Base-by-base conservation (phyloP, 2,797 vertebrate genomes). In the Darevskia mixta region DNA sequence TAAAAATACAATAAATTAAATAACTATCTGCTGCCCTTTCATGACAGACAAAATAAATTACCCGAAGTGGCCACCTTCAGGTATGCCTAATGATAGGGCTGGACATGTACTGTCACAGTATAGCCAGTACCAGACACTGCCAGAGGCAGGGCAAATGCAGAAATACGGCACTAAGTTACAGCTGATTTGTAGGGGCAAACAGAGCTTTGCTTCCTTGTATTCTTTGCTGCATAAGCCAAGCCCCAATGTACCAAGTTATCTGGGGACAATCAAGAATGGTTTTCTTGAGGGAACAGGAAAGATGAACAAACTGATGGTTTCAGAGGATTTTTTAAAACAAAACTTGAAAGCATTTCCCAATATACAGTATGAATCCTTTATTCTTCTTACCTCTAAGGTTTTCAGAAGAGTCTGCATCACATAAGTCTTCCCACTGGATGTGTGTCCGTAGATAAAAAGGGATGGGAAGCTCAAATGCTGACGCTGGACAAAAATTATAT, bases 391-490 rank as follows among this genome's bases (percentile, higher is more conserved):
- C 98, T 98, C 95, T 89, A 98, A 97, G 35, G 97, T 98, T 82
- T 96, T 98, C 91, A 99, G 94, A 87, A 99, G 93, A 72, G 97
- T 96, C 35, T 97, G 95, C 72, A 98, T 95, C 87, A 99, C 98
- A 0, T 98, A 98, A 72, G 98, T 99, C 95, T 99, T 99, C 79
- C 99, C 99, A 87, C 98, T 98, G 73, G 98, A 97, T 75, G 97
- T 98, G 93, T 99, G 98, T 58, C 99, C 98, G 2, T 99, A 99
- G 93, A 99, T 98, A 95, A 99, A 99, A 95, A 99, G 92, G 7
- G 98, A 98, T 7, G 98, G 98, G 93, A 98, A 98, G 95, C 98
- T 98, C 94, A 97, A 98, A 72, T 99, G 98, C 79, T 98, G 96
- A 35, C 97, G 98, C 99, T 99, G 82, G 35, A 89, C 8, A 58